phyloP scores from a whole-genome alignment of 2,888 invertebrate species.

The Acrocyrtus sp. region DNA sequence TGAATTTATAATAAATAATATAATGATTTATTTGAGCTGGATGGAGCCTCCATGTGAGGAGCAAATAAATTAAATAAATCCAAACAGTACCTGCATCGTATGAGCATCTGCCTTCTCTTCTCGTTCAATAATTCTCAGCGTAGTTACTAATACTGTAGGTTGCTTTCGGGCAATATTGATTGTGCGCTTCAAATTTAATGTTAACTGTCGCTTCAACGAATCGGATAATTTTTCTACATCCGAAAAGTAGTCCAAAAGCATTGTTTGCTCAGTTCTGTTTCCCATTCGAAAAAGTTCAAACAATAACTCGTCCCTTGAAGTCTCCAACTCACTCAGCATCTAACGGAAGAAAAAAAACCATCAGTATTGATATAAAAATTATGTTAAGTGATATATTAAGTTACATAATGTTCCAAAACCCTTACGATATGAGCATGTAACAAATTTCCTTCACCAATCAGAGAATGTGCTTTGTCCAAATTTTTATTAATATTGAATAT shows the following conservation, averaged over 20 bases:
- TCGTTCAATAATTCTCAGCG: slow-evolving; percentile 93
- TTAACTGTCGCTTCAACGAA: slow-evolving; percentile 89
- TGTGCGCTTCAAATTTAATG: slow-evolving; percentile 87
- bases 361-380: slow-evolving; percentile 1
- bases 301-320: slow-evolving; percentile 93
- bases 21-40: background rate
- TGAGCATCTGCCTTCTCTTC: slow-evolving; percentile 95
- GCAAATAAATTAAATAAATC: too few relatives aligned
- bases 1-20: too few relatives aligned
- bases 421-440: slow-evolving; percentile 89
- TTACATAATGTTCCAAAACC: background rate
- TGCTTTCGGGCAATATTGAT: slow-evolving; percentile 94
- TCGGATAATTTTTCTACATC: slow-evolving; percentile 93
- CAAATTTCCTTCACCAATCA: slow-evolving; percentile 94
- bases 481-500: slow-evolving; percentile 98
- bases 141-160: slow-evolving; percentile 95
- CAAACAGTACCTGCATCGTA: slow-evolving; percentile 73
- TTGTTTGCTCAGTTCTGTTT: slow-evolving; percentile 87
- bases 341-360: slow-evolving; percentile 66
- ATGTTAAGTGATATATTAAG: background rate
- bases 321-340: slow-evolving; percentile 94
- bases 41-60: background rate
- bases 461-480: slow-evolving; percentile 91
- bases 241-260: slow-evolving; percentile 95
- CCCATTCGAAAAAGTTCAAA: slow-evolving; percentile 94